Conservation (phyloP, 2,797 vertebrate species). For the Lutjanus campechanus region DNA sequence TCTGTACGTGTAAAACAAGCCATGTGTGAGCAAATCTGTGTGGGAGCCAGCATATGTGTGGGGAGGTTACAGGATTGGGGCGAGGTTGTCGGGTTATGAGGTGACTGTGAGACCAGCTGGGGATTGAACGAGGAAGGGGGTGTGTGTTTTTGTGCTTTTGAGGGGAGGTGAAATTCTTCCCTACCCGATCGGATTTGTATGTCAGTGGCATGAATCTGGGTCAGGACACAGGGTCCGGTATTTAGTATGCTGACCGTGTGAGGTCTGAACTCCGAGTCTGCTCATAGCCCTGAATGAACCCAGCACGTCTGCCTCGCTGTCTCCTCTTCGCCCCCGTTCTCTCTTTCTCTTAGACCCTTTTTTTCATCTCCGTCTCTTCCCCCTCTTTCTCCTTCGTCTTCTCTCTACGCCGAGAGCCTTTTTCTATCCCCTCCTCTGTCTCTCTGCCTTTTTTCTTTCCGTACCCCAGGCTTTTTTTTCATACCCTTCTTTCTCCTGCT, state of each 20-base stretch:
- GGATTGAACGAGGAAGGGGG: slow-evolving; percentile 21
- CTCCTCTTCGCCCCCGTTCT: slow-evolving; percentile 58
- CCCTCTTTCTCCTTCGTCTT: slow-evolving; percentile 50
- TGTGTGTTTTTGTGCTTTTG: slow-evolving; percentile 32
- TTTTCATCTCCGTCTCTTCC: slow-evolving; percentile 45
- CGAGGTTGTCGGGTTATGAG: slow-evolving; percentile 64
- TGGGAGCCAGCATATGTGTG: slow-evolving; percentile 76
- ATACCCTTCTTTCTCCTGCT: slow-evolving; percentile 66
- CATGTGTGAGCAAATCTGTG: slow-evolving; percentile 69
- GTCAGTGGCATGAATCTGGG: slow-evolving; percentile 84
- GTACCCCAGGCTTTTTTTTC: slow-evolving; percentile 58
- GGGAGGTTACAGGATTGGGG: slow-evolving; percentile 62
- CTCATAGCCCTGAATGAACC: slow-evolving; percentile 83
- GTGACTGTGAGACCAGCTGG: slow-evolving; percentile 72
- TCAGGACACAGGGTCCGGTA: slow-evolving; percentile 79
- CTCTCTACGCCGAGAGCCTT: slow-evolving; percentile 60
- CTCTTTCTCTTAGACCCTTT: slow-evolving; percentile 47
- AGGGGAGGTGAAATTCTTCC: slow-evolving; percentile 29
- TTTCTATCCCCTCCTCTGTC: slow-evolving; percentile 69
- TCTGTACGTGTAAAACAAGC: slow-evolving; percentile 54
- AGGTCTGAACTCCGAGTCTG: slow-evolving; percentile 78
- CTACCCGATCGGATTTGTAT: slow-evolving; percentile 77
- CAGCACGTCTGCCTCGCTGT: slow-evolving; percentile 62
- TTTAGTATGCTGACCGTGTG: slow-evolving; percentile 85
- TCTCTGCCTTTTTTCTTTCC: slow-evolving; percentile 66